Conservation (phyloP, 2,113 vertebrate species). For the Microcebus tavaratra region DNA sequence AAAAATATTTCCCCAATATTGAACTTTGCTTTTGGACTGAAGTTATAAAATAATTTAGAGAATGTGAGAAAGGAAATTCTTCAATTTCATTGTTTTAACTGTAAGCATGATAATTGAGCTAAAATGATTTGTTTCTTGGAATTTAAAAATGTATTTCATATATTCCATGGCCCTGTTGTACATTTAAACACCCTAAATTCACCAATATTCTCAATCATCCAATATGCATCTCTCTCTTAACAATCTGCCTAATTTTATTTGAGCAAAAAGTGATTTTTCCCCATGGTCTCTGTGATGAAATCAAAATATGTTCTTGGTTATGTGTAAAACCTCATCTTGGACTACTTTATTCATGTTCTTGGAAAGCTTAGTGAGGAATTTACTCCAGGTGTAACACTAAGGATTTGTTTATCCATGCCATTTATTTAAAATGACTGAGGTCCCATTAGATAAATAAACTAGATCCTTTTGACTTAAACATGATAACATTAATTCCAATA, state of each 20-base stretch:
- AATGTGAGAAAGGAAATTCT: constrained; percentile 23
- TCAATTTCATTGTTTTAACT: background rate
- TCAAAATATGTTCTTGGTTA: constrained; percentile 14
- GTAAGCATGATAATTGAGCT: background rate
- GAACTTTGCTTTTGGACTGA: background rate
- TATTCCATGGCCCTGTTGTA: background rate
- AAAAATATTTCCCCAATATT: background rate
- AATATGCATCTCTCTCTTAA: background rate
- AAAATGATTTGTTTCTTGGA: background rate
- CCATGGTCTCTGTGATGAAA: background rate
- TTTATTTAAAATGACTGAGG: background rate
- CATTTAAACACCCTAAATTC: background rate
- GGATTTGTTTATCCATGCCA: background rate
- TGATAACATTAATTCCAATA: background rate
- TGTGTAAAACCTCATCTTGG: background rate
- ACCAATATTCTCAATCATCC: background rate
- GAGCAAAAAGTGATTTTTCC: background rate
- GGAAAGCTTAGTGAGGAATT: background rate
- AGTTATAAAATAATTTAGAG: background rate
- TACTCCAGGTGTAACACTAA: constrained; percentile 18
- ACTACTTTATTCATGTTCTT: background rate
- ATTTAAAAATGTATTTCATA: background rate
- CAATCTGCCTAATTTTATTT: background rate
- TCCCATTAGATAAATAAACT: background rate
- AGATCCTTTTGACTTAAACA: background rate